Base-by-base conservation (phyloP, 2,888 invertebrate species). In the Craniophora ligustri region DNA sequence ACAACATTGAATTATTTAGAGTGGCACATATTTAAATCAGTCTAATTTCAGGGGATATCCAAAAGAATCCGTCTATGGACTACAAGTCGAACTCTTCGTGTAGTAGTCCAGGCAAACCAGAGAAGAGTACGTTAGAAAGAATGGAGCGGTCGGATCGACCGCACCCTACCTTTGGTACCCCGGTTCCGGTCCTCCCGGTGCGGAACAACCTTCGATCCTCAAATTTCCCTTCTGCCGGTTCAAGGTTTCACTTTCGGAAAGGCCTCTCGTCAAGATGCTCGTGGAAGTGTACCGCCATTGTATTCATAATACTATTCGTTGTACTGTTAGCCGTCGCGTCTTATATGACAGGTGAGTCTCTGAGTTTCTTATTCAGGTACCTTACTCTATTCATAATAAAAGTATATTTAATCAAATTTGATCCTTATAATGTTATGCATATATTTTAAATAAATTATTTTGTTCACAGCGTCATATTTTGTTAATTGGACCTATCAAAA, bases 221-320 rank as follows among this genome's bases (percentile, higher is more conserved):
- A 79, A 96, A 96, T 89, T 97, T 96, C 85, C 95, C 96, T 68
- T 95, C 94, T 34, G 93, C 95, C 16, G 94, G 95, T 72, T 96
- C 96, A 75, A 95, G 97, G 79, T 97, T 97, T 93, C 97, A 97
- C 91, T 97, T 97, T 91, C 96, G 97, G 85, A 97, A 98, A 94
- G 97, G 97, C 76, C 94, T 97, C 78, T 96, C 97, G 53, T 96
- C 97, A 75, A 95, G 95, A 79, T 98, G 98, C 92, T 97, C 97
- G 66, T 98, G 98, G 97, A 97, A 97, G 89, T 97, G 98, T 91
- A 96, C 98, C 74, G 98, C 98, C 67, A 97, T 98, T 85, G 95
- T 97, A 73, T 96, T 98, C 86, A 96, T 98, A 84, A 95, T 97
- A 89, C 95, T 98, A 77, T 96, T 97, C 76, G 95, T 97, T 77